A percentile compares a stretch with the other conserved stretches of the same genome.
These are phyloP conservation scores for Enoplosus armatus DNA, from an alignment of 2,797 vertebrate species.

Conservation along the genomic window DNA sequence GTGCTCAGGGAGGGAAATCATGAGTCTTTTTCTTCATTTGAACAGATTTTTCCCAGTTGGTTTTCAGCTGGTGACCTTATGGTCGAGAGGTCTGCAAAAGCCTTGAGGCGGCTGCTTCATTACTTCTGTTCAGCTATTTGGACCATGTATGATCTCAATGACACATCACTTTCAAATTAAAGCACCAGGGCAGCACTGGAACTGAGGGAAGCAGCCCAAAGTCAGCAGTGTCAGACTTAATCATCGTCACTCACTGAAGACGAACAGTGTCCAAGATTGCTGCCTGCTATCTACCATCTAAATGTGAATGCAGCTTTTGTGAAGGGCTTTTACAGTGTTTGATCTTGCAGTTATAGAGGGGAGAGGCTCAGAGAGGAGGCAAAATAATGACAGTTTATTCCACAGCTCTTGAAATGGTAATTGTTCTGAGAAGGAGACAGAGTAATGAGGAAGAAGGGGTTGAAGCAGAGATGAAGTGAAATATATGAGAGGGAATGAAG, in stretches of 20 bases:
- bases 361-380: slow-evolving; percentile 14
- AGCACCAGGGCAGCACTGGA: slow-evolving; percentile 8
- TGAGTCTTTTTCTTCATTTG: too few relatives aligned
- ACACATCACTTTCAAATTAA: slow-evolving; percentile 29
- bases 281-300: slow-evolving; percentile 20
- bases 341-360: slow-evolving; percentile 44
- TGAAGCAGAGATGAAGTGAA: background rate
- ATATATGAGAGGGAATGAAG: slow-evolving; percentile 27
- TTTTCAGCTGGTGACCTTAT: slow-evolving; percentile 40
- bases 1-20: slow-evolving; percentile 2
- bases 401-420: slow-evolving; percentile 39
- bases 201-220: slow-evolving; percentile 24
- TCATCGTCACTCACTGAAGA: slow-evolving; percentile 36
- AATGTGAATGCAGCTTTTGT: slow-evolving; percentile 25
- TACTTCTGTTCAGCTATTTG: slow-evolving; percentile 34
- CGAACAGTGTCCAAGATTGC: slow-evolving; percentile 28
- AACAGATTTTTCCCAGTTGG: slow-evolving; percentile 30
- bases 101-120: slow-evolving; percentile 41
- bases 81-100: slow-evolving; percentile 17
- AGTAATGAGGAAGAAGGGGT: slow-evolving; percentile 6
- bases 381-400: slow-evolving; percentile 48
- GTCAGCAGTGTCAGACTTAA: slow-evolving; percentile 49
- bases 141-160: slow-evolving; percentile 37
- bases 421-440: slow-evolving; percentile 44
- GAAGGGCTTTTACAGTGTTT: slow-evolving; percentile 37